Percentiles rank a stretch among this genome's conserved stretches.
phyloP scores from a whole-genome alignment of 2,797 vertebrate genomes.

The Poecilia wingei region DNA sequence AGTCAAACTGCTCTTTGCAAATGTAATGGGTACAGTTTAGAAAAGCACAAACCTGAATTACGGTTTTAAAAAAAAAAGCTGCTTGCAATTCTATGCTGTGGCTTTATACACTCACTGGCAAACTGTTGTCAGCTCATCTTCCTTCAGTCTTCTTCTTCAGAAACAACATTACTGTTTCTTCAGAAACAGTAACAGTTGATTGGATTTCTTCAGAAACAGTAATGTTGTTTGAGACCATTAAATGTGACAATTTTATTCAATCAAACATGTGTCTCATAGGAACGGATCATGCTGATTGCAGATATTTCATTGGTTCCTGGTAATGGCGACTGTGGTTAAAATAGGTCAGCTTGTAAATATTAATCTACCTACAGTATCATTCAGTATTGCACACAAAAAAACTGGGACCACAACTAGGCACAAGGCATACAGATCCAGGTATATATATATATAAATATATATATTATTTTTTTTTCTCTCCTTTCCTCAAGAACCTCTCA shows the following conservation, averaged over 20 bases:
- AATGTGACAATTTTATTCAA: neutral
- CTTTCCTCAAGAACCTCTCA: constrained; percentile 4
- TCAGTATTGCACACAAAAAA: neutral
- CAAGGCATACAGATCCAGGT: neutral
- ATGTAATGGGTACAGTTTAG: neutral
- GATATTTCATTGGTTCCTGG: neutral
- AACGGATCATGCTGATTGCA: neutral
- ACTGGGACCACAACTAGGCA: neutral
- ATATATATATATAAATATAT: neutral
- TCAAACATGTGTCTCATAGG: neutral
- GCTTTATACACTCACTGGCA: neutral
- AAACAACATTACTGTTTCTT: neutral
- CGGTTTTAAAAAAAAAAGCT: neutral
- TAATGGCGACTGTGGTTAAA: neutral
- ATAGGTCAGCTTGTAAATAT: constrained; percentile 2
- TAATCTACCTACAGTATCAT: neutral
- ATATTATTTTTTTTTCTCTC: too few species aligned
- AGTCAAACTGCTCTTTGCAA: neutral
- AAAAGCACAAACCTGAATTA: constrained; percentile 7
- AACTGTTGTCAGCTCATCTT: constrained; percentile 2
- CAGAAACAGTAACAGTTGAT: neutral
- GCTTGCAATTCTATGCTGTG: neutral
- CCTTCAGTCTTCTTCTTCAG: neutral
- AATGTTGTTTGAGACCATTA: neutral
- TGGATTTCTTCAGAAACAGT: neutral